Evolutionary conservation across 2,797 vertebrate genomes (phyloP).

Genomic region (Discoglossus pictus): DNA sequence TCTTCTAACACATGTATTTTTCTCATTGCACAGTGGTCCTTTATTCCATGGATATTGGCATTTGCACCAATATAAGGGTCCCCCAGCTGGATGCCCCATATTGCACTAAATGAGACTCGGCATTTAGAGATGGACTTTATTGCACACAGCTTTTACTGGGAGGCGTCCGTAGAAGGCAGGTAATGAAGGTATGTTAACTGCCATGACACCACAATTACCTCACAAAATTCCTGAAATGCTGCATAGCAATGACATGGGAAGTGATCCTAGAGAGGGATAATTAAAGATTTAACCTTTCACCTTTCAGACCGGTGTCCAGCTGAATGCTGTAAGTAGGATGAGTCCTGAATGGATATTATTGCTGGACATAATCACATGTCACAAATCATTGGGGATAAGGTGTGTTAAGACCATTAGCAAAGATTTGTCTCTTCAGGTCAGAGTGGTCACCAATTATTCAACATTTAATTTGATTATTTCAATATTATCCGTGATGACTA

Average conservation of each 20-base stretch:
- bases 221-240: conserved; percentile 27
- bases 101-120: too few relatives aligned
- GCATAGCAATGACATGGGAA: conserved; percentile 13
- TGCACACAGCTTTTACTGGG: not conserved
- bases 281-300: conserved; percentile 24
- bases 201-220: conserved; percentile 12
- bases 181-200: conserved; percentile 12
- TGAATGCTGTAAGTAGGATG: conserved; percentile 1
- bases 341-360: not conserved
- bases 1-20: too few relatives aligned
- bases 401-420: not conserved
- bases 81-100: too few relatives aligned
- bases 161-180: conserved; percentile 16
- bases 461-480: too few relatives aligned
- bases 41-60: too few relatives aligned
- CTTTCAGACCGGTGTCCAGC: conserved; percentile 5
- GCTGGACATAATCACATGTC: not conserved
- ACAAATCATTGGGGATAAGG: not conserved
- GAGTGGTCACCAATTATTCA: too few relatives aligned
- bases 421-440: too few relatives aligned
- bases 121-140: not conserved
- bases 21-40: too few relatives aligned
- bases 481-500: too few relatives aligned
- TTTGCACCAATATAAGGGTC: too few relatives aligned
- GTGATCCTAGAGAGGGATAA: conserved; percentile 6